Base-by-base conservation (phyloP, 2,113 vertebrate species). In the Hemiprocne comata region DNA sequence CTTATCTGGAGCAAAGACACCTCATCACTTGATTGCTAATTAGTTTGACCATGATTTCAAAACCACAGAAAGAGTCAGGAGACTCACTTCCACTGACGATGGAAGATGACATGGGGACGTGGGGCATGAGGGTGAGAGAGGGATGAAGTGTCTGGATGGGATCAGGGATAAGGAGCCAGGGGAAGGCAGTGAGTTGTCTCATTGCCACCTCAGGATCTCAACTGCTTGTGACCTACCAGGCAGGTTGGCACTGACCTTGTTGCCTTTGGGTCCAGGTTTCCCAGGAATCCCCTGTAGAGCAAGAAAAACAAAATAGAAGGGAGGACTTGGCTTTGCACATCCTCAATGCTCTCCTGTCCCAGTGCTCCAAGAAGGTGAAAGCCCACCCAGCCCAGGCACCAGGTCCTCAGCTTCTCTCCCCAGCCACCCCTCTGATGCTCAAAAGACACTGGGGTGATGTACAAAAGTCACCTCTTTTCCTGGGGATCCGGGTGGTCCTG, bases 181-280 rank as follows among this genome's bases (percentile, higher is more conserved):
- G 11, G 7, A 77, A 36, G 24, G 42, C 44, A 57, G 13, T 7
- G 50, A 46, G 24, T 6, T 88, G 8, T 75, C 34, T 46, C 48
- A 40, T 48, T 90, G 48, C 64, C 38, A 81, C 10, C 3, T 29
- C 36, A 57, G 34, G 28, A 64, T 66, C 40, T 50, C 36, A 15
- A 17, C 28, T 64, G 20, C 12, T 44, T 23, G 6, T 24, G 53
- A 42, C 2, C 28, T 67, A 4, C 29, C 29, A 4, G 29, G 36
- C 9, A 53, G 0, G 16, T 3, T 42, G 46, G 15, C 34, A 73
- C 97, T 92, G 82, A 99, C 99, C 98, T 99, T 99, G 83, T 85
- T 98, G 90, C 99, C 99, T 94, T 99, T 99, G 24, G 55, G 80
- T 84, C 99, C 99, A 7, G 97, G 66, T 5, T 69, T 60, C 19